Evolutionary conservation across 2,113 vertebrate genomes (phyloP), one percentile per base, ranked within the genome.

Genomic region (Dolichallabes microphthalmus): DNA sequence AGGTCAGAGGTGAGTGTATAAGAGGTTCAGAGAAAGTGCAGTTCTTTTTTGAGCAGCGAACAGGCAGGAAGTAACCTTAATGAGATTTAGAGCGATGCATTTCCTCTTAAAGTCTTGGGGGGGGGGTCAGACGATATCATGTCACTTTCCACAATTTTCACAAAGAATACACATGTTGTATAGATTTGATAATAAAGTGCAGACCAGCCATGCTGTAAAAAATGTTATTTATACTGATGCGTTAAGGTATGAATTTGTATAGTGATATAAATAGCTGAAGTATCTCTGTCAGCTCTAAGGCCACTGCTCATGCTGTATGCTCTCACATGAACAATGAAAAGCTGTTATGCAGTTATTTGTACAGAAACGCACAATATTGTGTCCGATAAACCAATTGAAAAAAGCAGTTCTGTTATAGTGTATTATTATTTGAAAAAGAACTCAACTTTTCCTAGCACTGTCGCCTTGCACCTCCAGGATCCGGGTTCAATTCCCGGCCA

Each of bases 1-100:
- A 82, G 52, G 88, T 83, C 30, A 77, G 14, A 82, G 80, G 82
- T 82, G 71, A 87, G 60, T 19, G 50, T 64, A 82, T 84, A 77
- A 86, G 60, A 27, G 75, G 80, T 84, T 86, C 74, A 85, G 79
- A 66, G 7, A 50, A n/a, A 19, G 80, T 45, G 82, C 52, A 20
- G 9, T n/a, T 64, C 25, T 30, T 73, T 74, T 10, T 71, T 7
- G 19, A 35, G 32, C 4, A 20, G 11, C 22, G 9, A 71, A 71
- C 68, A 71, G 32, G 9, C 19, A 80, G 30, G 12, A n/a, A 32
- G 50, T 20, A 50, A 57, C 60, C 63, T 13, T 35, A 2, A 68
- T 30, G 52, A 45, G 60, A 64, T 50, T n/a, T 50, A 53, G 52
- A 12, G 52, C 32, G 32, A 15, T 14, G 11, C 27, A 17, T 50